Conservation (phyloP, 2,113 vertebrate genomes). For the Trogon melanurus region DNA sequence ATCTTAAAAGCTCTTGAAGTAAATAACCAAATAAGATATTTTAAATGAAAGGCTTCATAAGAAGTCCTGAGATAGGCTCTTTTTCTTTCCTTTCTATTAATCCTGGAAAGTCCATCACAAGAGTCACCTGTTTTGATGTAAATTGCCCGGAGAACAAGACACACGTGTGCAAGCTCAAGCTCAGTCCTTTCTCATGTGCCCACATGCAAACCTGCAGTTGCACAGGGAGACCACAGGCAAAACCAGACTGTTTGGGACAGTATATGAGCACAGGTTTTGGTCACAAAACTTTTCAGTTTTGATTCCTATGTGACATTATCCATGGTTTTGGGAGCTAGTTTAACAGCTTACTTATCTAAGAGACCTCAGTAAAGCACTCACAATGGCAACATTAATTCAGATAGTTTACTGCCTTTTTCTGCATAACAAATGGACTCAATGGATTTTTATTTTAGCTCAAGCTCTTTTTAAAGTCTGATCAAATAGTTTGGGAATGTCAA, state of each 20-base stretch:
- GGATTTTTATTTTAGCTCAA: conserved; percentile 27
- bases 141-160: background rate
- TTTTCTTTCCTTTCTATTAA: background rate
- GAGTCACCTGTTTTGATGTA: background rate
- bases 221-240: background rate
- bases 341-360: background rate
- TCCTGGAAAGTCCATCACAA: background rate
- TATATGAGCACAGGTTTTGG: background rate
- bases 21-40: background rate
- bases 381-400: background rate
- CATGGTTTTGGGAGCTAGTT: background rate
- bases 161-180: background rate
- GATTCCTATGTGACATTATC: background rate
- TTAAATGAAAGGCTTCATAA: background rate
- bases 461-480: conserved; percentile 31
- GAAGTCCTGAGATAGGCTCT: background rate
- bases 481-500: conserved; percentile 44
- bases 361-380: background rate
- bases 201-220: background rate
- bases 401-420: background rate
- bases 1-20: background rate
- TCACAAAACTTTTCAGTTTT: background rate
- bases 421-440: background rate
- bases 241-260: background rate
- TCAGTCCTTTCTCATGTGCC: fast-evolving